Evolutionary conservation across 2,888 invertebrate species (phyloP), one percentile per base, ranked within the genome.

Genomic region (Ennomos fuscantarius): DNA sequence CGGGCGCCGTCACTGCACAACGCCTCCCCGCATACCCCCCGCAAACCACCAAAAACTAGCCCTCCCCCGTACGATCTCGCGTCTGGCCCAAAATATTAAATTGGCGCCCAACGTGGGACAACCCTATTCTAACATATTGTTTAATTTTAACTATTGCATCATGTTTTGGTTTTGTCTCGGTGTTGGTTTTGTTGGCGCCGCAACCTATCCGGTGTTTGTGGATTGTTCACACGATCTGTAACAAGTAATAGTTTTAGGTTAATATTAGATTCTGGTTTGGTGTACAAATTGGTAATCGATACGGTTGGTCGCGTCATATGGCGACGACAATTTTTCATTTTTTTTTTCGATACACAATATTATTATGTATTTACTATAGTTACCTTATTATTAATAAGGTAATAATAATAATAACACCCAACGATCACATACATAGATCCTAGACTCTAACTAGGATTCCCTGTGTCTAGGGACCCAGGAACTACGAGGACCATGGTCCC

Each of bases 1-100:
- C 84, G 85, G 86, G 78, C 87, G 89, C 90, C 91, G 91, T 91
- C 89, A 89, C 89, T 87, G 88, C 88, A 79, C 87, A 76, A 74
- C 80, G 74, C 79, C 73, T 72, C 70, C 69, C 62, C 77, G 73
- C 88, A 86, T 84, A 67, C 79, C 86, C 78, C 82, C 75, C 81
- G 69, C 73, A 60, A 61, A 60, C 69, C 60, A 66, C 69, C 65
- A 12, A 43, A 35, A 37, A 54, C 44, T 44, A 33, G 12, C 45
- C 37, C 24, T 24, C 40, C 50, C 49, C 41, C 42, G 37, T 33
- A 44, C 32, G 8, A 43, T 33, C 57, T 60, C 57, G 55, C 64
- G 62, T 53, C 24, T 24, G 64, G 61, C 63, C 55, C 68, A 62
- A 57, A 60, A 53, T 46, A 44, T 32, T n/a, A 51, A 42, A 54